Evolutionary conservation across 2,888 invertebrate genomes (phyloP).

Genomic region (Agonopterix alstromeriana): DNA sequence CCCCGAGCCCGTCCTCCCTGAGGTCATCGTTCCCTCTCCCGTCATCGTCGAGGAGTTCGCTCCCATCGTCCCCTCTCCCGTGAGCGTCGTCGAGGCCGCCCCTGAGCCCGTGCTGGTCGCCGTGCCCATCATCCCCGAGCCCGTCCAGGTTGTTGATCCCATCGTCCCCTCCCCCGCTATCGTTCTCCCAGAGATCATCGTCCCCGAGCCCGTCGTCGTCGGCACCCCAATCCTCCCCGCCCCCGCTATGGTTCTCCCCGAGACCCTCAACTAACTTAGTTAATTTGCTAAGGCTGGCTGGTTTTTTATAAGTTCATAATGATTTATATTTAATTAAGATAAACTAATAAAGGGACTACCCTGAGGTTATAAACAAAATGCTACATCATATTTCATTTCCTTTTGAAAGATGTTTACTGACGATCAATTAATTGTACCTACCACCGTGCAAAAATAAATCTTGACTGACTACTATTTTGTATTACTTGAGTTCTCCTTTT

Average conservation of each 20-base stretch:
- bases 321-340: too few relatives aligned
- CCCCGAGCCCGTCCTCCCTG: conserved; percentile 9
- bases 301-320: too few relatives aligned
- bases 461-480: too few relatives aligned
- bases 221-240: conserved; percentile 11
- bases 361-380: too few relatives aligned
- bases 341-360: too few relatives aligned
- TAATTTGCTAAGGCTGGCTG: too few relatives aligned
- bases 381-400: too few relatives aligned
- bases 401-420: too few relatives aligned
- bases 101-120: conserved; percentile 1
- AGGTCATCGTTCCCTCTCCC: neutral
- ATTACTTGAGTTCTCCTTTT: too few relatives aligned
- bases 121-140: neutral
- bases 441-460: too few relatives aligned
- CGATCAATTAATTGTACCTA: too few relatives aligned
- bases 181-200: conserved; percentile 27
- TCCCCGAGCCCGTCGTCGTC: conserved; percentile 13
- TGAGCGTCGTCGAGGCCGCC: too few relatives aligned
- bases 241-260: conserved; percentile 26
- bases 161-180: conserved; percentile 5
- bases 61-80: conserved; percentile 1
- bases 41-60: neutral
- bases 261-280: conserved; percentile 24
- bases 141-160: neutral